Evolutionary conservation across 2,113 vertebrate genomes (phyloP), one percentile per base, ranked within the genome.

Genomic region (Mesocricetus auratus): DNA sequence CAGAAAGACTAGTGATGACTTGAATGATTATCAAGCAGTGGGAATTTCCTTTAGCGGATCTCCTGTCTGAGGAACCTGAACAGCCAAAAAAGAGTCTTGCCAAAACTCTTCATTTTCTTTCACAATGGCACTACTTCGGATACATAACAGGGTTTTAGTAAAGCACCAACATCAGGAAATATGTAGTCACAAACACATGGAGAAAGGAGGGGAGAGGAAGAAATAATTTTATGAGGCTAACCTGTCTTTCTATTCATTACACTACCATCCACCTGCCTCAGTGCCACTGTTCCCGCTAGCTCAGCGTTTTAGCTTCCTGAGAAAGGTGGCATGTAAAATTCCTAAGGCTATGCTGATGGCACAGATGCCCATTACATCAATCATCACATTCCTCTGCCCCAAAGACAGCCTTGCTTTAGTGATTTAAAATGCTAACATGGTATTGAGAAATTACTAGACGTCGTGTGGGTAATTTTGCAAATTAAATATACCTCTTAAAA

Each of bases 341-440:
- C 90, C 33, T 47, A 89, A 83, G 85, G 36, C 42, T 75, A 75
- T 92, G 42, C 58, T 90, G 69, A 78, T 50, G 74, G 5, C 7
- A 56, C 60, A 85, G 81, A 69, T 86, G n/a, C 36, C 22, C 60
- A 92, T 60, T 66, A 42, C 62, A 86, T 60, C 33, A 1, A 50
- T 90, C 93, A 86, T 89, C 77, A 50, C 75, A 71, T 66, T 24
- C 89, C 64, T 50, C 7, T 92, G 75, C 66, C 68, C 56, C 75
- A 81, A 75, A 90, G 31, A 71, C 0, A 33, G 53, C n/a, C 53
- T 79, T 60, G 95, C 58, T 91, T 73, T 86, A 50, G 50, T 94
- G 86, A 94, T 96, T 97, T 96, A 95, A 94, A 89, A 93, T 95
- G 64, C 85, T 95, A 96, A 92, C 33, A 47, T 66, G 12, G 39